Evolutionary conservation across 2,888 invertebrate genomes (phyloP), one percentile per base, ranked within the genome.

Genomic region (Mactromeris polynyma): DNA sequence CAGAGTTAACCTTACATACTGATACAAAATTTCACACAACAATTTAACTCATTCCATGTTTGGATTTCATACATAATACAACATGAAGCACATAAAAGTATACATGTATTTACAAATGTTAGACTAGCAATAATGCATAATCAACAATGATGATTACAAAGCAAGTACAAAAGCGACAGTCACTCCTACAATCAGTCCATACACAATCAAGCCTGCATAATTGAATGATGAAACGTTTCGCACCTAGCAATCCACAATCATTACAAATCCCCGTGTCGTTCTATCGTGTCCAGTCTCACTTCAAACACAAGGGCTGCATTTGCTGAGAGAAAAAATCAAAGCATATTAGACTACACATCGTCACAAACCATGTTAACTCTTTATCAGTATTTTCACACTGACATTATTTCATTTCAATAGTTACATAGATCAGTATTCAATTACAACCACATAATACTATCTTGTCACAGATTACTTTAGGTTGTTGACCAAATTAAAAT

Each of bases 231-330:
- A 4, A 64, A 51, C 19, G 17, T 19, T 26, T 9, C n/a, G 58
- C 58, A 64, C n/a, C 58, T 64, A 64, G 3, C n/a, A 14, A n/a
- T 78, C 78, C 40, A 40, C 33, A 2, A 38, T 54, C 69, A 58
- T 81, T 90, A 90, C 54, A 89, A 85, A 42, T 98, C 98, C 94
- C 97, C 97, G 94, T 97, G 97, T 92, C 97, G 97, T 93, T 98
- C 98, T 81, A 98, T 98, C 96, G 98, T 98, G 0, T 98, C 97
- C 89, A 98, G 97, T 97, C 98, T 98, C 33, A 98, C 98, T 96
- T 98, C 98, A 97, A 98, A 98, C 94, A 98, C 97, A 17, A 98
- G 97, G n/a, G 98, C 98, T 81, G 98, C 97, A 96, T 95, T 95
- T 95, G 98, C 98, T 85, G 98, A 98, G 95, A 98, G 87, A 89